Percentiles rank a stretch among this genome's conserved stretches.
Conservation (phyloP, 2,888 invertebrate species). For the Xylota segnis region DNA sequence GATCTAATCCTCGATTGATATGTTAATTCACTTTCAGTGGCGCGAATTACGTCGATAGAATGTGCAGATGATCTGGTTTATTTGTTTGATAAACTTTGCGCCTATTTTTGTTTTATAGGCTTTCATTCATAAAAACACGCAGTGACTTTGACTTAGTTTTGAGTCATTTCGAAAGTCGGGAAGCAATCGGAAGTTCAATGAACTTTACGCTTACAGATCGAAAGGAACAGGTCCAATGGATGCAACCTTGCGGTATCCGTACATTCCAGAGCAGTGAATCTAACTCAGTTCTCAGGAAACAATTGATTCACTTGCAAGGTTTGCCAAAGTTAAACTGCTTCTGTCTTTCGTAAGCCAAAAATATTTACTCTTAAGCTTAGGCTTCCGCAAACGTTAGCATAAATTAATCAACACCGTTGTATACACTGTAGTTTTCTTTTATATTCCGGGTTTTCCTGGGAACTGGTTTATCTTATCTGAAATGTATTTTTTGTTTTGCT, state of each 20-base stretch:
- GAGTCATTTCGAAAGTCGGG: neutral
- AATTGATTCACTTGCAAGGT: slow-evolving; percentile 1
- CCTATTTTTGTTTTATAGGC: neutral
- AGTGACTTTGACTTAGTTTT: neutral
- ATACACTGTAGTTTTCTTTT: slow-evolving; percentile 3
- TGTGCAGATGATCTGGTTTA: slow-evolving; percentile 18
- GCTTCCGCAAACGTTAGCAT: slow-evolving; percentile 32
- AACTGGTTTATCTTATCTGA: slow-evolving; percentile 47
- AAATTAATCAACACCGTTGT: slow-evolving; percentile 39
- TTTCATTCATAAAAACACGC: slow-evolving; percentile 33
- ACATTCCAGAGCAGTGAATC: neutral
- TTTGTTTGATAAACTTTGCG: neutral
- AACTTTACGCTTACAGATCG: neutral
- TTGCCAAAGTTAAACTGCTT: slow-evolving; percentile 6
- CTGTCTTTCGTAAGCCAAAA: slow-evolving; percentile 10
- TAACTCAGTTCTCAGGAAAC: slow-evolving; percentile 9
- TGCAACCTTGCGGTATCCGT: neutral
- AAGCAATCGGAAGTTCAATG: neutral
- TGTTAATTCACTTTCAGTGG: slow-evolving; percentile 32
- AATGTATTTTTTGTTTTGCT: slow-evolving; percentile 3
- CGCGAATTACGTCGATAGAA: slow-evolving; percentile 30
- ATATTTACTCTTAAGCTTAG: slow-evolving; percentile 22
- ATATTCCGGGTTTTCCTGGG: slow-evolving; percentile 27
- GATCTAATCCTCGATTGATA: slow-evolving; percentile 1
- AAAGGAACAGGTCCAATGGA: neutral